Percentiles rank a stretch among this genome's conserved stretches.
Evolutionary conservation across 2,797 vertebrate genomes (phyloP).

Genomic region (Peromyscus nudipes): DNA sequence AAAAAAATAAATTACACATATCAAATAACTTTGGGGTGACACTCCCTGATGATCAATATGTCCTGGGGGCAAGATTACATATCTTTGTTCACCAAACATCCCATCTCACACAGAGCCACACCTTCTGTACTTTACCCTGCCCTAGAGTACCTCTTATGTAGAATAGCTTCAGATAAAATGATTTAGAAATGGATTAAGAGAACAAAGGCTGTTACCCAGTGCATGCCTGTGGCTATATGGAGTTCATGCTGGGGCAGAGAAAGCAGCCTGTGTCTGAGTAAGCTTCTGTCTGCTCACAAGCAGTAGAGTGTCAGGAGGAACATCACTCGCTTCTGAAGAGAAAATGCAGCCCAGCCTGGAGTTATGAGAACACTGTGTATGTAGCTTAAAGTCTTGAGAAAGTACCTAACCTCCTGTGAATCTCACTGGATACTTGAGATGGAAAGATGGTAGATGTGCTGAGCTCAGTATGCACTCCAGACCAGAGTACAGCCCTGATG

Average conservation of each 20-base stretch:
- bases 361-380: not conserved
- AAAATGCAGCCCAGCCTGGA: not conserved
- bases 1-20: not conserved
- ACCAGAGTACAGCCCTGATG: not conserved
- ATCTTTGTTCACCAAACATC: conserved; percentile 32
- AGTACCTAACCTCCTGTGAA: not conserved
- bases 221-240: conserved; percentile 29
- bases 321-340: not conserved
- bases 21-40: conserved; percentile 1
- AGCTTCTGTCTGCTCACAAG: not conserved
- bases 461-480: not conserved
- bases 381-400: not conserved
- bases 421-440: not conserved
- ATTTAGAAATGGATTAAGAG: conserved; percentile 60
- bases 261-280: not conserved
- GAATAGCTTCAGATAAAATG: conserved; percentile 18
- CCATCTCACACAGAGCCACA: not conserved
- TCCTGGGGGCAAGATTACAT: not conserved
- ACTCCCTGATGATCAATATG: not conserved
- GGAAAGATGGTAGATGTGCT: not conserved
- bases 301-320: not conserved
- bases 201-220: conserved; percentile 33
- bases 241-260: conserved; percentile 61
- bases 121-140: conserved; percentile 30
- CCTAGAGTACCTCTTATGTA: conserved; percentile 16